A percentile compares a stretch with the other conserved stretches of the same genome.
Evolutionary conservation across 2,888 invertebrate species (phyloP).

Genomic region (Catocala nupta): DNA sequence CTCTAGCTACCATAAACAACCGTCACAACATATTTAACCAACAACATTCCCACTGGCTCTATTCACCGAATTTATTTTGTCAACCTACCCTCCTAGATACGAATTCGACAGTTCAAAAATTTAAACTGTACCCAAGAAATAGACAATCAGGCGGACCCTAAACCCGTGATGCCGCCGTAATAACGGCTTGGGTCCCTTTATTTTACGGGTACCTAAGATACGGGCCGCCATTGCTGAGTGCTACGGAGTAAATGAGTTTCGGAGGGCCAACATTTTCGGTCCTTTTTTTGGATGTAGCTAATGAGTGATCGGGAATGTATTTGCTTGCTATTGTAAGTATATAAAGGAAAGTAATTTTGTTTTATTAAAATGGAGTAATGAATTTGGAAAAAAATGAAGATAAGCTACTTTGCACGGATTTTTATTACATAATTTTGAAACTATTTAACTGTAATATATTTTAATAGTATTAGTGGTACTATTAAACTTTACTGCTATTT

Average conservation of each 20-base stretch:
- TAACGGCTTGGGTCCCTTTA: not conserved
- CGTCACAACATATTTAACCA: too few species aligned
- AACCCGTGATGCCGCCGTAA: not conserved
- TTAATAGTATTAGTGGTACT: too few species aligned
- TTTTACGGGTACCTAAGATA: constrained; percentile 3
- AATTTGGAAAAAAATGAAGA: too few species aligned
- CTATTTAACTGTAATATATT: too few species aligned
- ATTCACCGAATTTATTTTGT: not conserved
- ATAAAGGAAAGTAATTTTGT: too few species aligned
- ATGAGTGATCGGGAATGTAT: not conserved
- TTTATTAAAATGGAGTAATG: too few species aligned
- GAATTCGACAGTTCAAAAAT: not conserved
- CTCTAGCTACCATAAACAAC: not conserved
- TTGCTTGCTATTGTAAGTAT: not conserved
- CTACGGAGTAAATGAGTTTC: not conserved
- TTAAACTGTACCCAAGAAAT: not conserved
- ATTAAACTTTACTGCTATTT: too few species aligned
- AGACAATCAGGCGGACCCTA: not conserved
- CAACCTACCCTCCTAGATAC: not conserved
- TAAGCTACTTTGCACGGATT: too few species aligned
- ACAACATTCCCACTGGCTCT: not conserved
- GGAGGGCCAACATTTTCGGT: not conserved
- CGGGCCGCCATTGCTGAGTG: not conserved
- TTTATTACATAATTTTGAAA: too few species aligned
- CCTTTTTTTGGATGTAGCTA: not conserved